phyloP scores from a whole-genome alignment of 2,888 invertebrate species.

The Amphipyra tragopoginis region DNA sequence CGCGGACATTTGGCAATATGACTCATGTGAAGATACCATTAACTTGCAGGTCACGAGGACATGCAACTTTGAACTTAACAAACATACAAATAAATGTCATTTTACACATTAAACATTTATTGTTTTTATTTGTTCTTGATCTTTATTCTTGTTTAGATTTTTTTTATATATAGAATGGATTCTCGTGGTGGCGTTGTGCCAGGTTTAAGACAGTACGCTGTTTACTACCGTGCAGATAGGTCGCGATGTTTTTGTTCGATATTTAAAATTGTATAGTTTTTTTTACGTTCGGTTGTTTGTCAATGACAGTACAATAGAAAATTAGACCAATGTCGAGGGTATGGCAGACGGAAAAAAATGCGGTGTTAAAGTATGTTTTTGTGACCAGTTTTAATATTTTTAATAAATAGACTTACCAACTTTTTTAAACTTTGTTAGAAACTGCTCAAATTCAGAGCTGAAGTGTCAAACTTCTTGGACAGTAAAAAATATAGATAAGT shows the following conservation, averaged over 20 bases:
- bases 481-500: too few relatives aligned
- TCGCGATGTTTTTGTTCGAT: constrained; percentile 37
- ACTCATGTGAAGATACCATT: constrained; percentile 38
- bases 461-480: not conserved
- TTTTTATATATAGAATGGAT: constrained; percentile 72
- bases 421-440: not conserved
- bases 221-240: constrained; percentile 64
- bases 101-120: constrained; percentile 25
- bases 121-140: constrained; percentile 60
- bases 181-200: constrained; percentile 74
- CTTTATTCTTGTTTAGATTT: constrained; percentile 62
- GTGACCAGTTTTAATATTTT: not conserved
- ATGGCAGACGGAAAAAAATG: constrained; percentile 48
- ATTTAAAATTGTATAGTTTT: constrained; percentile 12
- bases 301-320: constrained; percentile 8
- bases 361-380: constrained; percentile 35
- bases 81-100: constrained; percentile 33
- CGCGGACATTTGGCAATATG: constrained; percentile 44
- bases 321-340: constrained; percentile 36
- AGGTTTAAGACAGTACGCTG: constrained; percentile 73
- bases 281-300: not conserved
- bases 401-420: not conserved
- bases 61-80: constrained; percentile 46
- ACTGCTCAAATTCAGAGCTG: too few relatives aligned
- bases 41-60: constrained; percentile 30